Evolutionary conservation across 2,797 vertebrate species (phyloP), one percentile per base, ranked within the genome.

Genomic region (Podarcis siculus): DNA sequence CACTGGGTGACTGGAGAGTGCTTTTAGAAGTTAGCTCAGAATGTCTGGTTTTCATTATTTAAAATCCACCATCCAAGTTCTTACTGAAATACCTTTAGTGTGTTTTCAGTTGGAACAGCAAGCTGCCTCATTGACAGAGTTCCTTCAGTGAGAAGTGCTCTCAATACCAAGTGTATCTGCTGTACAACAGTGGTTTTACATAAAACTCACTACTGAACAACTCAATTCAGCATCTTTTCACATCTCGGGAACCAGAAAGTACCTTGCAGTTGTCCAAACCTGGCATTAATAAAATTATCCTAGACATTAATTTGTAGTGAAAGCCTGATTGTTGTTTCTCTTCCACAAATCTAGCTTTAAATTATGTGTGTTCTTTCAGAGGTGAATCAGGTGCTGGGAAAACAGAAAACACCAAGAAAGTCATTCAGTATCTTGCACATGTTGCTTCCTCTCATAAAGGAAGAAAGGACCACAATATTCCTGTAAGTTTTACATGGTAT

Each of bases 391-490:
- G 99, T 94, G 99, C 99, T 2, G 99, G 99, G 91, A 99, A 99
- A 97, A 99, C 99, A 0, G 99, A 99, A 94, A 99, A 99, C 96
- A 99, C 99, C 13, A 99, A 99, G 97, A 99, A 99, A 94, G 99
- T 99, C 86, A 99, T 99, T 95, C 99, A 99, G 90, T 99, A 99
- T 96, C 97, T 99, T 94, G 99, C 99, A 77, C 98, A 99, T 23
- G 99, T 99, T 87, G 99, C 99, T 89, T 99, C 99, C 89, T 99
- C 98, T 86, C 99, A 99, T 94, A 99, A 99, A 97, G 99, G 98
- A 97, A 98, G 98, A 95, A 99, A 99, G 97, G 99, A 99, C 96
- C 98, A 99, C 95, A 98, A 98, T 95, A 97, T 98, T 97, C 98
- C 98, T 96, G 99, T 99, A 96, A 99, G 99, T 99, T 94, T 81